phyloP scores from a whole-genome alignment of 2,797 vertebrate genomes.

The Megaceryle alcyon region DNA sequence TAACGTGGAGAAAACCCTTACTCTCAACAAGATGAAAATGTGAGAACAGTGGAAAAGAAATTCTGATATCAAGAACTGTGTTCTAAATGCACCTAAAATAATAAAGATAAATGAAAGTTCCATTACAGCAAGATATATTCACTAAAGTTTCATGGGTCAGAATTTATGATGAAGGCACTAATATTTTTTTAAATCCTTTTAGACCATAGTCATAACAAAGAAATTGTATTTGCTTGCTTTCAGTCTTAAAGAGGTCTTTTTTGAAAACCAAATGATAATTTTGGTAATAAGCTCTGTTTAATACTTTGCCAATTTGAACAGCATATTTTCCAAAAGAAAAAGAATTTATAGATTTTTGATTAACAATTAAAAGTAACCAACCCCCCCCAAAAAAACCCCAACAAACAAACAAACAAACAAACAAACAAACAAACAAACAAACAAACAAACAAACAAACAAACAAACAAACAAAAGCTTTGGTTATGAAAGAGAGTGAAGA shows the following conservation, averaged over 20 bases:
- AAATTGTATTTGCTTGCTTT: neutral
- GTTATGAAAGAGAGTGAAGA: neutral
- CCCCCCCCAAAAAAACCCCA: too few relatives aligned
- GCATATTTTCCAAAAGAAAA: neutral
- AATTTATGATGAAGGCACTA: neutral
- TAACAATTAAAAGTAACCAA: neutral
- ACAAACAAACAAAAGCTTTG: too few relatives aligned
- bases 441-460: accelerated
- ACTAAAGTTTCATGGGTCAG: neutral
- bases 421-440: too few relatives aligned
- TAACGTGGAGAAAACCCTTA: neutral
- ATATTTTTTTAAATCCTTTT: neutral
- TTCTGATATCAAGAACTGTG: neutral
- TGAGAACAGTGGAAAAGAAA: neutral
- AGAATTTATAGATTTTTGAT: neutral
- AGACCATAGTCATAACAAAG: neutral
- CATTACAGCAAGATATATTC: neutral
- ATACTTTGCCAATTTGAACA: neutral
- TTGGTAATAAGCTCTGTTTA: neutral
- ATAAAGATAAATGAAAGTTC: neutral
- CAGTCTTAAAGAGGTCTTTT: neutral
- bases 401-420: too few relatives aligned
- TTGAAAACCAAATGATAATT: neutral
- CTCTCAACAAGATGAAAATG: neutral
- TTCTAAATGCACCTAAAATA: neutral